These are phyloP conservation scores for Megaceryle torquata DNA, from an alignment of 2,113 vertebrate genomes.

Conservation along the genomic window DNA sequence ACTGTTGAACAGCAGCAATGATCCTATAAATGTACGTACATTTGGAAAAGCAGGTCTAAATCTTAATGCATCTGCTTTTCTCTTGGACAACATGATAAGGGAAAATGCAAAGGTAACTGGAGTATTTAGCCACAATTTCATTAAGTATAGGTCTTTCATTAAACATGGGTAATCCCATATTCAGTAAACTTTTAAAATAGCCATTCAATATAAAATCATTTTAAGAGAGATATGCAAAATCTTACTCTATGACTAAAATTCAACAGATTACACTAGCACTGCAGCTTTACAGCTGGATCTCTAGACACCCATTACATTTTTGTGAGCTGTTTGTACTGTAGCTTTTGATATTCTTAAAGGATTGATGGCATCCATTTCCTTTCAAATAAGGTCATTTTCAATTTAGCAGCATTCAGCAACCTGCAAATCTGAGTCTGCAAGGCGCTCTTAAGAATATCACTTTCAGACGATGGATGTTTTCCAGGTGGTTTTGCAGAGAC, in stretches of 20 bases:
- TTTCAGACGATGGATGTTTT: conserved; percentile 62
- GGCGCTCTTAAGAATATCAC: conserved; percentile 56
- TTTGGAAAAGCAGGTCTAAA: background rate
- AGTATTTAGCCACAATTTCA: background rate
- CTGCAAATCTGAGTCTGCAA: conserved; percentile 65
- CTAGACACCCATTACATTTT: conserved; percentile 62
- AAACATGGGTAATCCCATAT: background rate
- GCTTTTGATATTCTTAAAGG: conserved; percentile 72
- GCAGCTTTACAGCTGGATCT: conserved; percentile 61
- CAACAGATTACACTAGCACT: conserved; percentile 30
- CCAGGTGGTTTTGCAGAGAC: conserved; percentile 68
- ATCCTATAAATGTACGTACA: background rate
- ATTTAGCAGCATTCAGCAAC: conserved; percentile 67
- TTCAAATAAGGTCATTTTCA: conserved; percentile 71
- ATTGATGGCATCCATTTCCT: conserved; percentile 67
- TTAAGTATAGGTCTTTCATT: conserved; percentile 1
- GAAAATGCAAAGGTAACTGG: background rate
- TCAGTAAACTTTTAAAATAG: conserved; percentile 25
- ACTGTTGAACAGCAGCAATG: background rate
- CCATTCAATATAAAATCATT: conserved; percentile 20
- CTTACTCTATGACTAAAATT: conserved; percentile 23
- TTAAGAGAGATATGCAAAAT: conserved; percentile 12
- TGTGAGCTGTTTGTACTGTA: conserved; percentile 58
- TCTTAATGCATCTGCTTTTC: background rate
- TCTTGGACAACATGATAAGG: background rate